Evolutionary conservation across 1,140 invertebrate genomes (phyloP), one percentile per base, ranked within the genome.

Genomic region (Atta texana): DNA sequence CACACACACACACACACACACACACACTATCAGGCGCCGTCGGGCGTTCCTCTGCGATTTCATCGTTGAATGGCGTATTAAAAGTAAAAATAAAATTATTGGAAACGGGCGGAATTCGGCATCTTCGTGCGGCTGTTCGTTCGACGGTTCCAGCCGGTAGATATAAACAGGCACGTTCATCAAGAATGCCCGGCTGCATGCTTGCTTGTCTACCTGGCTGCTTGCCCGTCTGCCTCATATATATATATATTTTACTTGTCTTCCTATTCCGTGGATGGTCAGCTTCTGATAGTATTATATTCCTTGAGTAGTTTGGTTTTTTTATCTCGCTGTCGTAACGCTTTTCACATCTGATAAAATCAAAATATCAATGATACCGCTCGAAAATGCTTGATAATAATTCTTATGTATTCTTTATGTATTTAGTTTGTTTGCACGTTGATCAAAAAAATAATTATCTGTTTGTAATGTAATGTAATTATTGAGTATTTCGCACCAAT

Each of bases 11-110:
- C 28, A 28, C 28, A 28, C 28, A 28, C 28, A 28, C 28, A 28
- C 28, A 28, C 24, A 24, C 24, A 31, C 16, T 16, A 55, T 68
- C 76, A 86, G 80, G 63, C 66, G 87, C 74, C 87, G 72, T 24
- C 87, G 71, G 82, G 87, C 75, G 77, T 74, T 75, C 87, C 81
- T 68, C 63, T 68, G 71, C 87, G 92, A 92, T 92, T 86, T 72
- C 89, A 92, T 92, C 89, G 91, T 63, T 28, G 86, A 53, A 68
- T 75, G 59, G 75, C 69, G 93, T 90, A 92, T 94, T 93, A 93
- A 93, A 93, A 91, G 92, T 87, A 90, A 93, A 89, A 92, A 94
- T 93, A 94, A 94, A 93, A 93, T 93, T 92, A 93, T 93, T 93
- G 92, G 89, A 92, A 91, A 88, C 88, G 68, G 74, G 86, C 85